Conservation (phyloP, 2,888 invertebrate species). For the Punctoribates punctum region DNA sequence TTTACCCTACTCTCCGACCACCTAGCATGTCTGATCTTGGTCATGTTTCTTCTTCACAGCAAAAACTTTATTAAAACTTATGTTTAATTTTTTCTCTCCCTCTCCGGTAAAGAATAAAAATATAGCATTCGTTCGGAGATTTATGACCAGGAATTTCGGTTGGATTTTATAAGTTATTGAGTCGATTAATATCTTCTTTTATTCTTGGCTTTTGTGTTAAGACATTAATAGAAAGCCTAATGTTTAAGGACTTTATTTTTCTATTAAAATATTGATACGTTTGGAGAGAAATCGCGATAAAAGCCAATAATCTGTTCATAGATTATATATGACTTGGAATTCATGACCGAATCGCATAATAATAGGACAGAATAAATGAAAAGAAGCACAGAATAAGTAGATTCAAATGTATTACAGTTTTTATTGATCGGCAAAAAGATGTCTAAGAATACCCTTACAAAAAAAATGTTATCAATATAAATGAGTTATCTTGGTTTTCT, state of each 20-base stretch:
- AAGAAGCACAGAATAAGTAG: no score
- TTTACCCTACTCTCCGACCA: no score
- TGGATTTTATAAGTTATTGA: neutral
- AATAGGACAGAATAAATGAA: neutral
- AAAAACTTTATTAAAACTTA: no score
- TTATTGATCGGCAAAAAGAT: conserved; percentile 1
- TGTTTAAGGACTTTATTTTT: conserved; percentile 4
- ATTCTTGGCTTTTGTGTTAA: neutral
- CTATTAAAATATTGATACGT: conserved; percentile 2
- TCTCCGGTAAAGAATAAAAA: no score
- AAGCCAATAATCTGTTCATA: neutral
- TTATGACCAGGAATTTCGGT: neutral
- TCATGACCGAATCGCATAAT: conserved; percentile 13
- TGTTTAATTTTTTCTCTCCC: no score
- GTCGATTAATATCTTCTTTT: neutral
- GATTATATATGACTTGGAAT: neutral
- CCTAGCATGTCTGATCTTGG: no score
- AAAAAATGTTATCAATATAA: conserved; percentile 1
- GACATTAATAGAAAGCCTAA: neutral
- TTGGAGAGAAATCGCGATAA: neutral
- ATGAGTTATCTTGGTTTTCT: no score
- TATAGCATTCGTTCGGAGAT: neutral
- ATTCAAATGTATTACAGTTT: neutral
- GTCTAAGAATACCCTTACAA: no score
- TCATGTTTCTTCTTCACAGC: no score